These are phyloP conservation scores for Potamarius usumacintae DNA, from an alignment of 2,113 vertebrate genomes.

Conservation along the genomic window DNA sequence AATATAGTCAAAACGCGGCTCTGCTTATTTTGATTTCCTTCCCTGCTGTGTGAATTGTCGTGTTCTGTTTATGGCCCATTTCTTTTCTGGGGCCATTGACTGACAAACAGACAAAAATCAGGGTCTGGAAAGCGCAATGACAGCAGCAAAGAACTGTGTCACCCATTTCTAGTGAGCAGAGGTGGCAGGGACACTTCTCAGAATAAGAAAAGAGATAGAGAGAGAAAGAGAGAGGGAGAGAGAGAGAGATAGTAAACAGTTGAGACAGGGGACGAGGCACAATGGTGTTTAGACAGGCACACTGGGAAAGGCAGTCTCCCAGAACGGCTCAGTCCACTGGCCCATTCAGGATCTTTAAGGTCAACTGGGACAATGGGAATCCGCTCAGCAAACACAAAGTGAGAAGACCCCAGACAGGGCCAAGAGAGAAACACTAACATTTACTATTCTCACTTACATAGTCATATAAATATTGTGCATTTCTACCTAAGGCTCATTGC, in stretches of 20 bases:
- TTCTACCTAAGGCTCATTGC: background rate
- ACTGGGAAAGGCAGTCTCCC: slow-evolving; percentile 44
- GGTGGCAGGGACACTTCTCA: slow-evolving; percentile 32
- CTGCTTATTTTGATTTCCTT: slow-evolving; percentile 12
- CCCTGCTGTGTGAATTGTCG: slow-evolving; percentile 17
- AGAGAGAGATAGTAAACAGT: slow-evolving; percentile 20
- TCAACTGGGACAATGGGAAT: slow-evolving; percentile 24
- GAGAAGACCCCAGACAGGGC: slow-evolving; percentile 5
- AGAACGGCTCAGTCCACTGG: slow-evolving; percentile 42
- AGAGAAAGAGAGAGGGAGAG: background rate
- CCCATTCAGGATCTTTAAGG: slow-evolving; percentile 36
- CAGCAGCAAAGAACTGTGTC: slow-evolving; percentile 46
- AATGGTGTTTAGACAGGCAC: slow-evolving; percentile 40
- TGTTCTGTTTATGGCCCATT: slow-evolving; percentile 34
- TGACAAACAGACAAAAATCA: slow-evolving; percentile 46
- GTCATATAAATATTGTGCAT: background rate
- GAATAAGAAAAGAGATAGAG: background rate
- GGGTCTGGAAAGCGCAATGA: slow-evolving; percentile 36
- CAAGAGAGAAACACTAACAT: background rate
- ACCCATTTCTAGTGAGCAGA: slow-evolving; percentile 32
- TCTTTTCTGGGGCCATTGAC: slow-evolving; percentile 49
- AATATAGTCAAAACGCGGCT: slow-evolving; percentile 20
- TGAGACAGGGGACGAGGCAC: slow-evolving; percentile 13
- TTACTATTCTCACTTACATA: background rate
- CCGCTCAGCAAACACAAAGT: slow-evolving; percentile 20